Base-by-base conservation (phyloP, 2,797 vertebrate species). In the Astyanax mexicanus region DNA sequence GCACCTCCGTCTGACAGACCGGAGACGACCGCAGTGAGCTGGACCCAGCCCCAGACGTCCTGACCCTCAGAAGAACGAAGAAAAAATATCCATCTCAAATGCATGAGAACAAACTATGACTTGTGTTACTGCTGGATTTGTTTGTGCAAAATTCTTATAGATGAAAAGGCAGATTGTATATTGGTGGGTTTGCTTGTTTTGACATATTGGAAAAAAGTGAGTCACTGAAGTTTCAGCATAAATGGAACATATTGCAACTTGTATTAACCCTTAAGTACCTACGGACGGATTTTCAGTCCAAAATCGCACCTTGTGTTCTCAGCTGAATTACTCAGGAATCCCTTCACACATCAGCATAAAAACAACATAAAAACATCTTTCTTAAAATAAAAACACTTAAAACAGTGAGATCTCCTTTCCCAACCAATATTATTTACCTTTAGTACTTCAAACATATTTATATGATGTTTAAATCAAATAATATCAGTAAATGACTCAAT, bases 1-100 rank as follows among this genome's bases (percentile, higher is more conserved):
- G 88, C 66, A 88, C 84, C 78, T 84, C 87, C 86, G 83, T 87
- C 92, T 92, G 92, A 93, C 92, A 92, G 91, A 80, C 81, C 19
- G 87, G 89, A 91, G 86, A 87, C 85, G 87, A 87, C 84, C 84
- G 82, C 85, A 76, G 29, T 32, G 29, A 32, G 29, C 29, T 29
- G 29, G 83, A 85, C 85, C 82, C 88, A 87, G 82, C 86, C 78
- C 83, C 88, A 51, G 76, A 69, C 6, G 29, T 19, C 72, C 69
- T 79, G 38, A 74, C 77, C 74, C 72, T 47, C 29, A 38, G 49
- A 67, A 76, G 62, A 44, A 61, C 72, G 42, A 51, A 42, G 51
- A 21, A 6, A 40, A 80, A 72, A 54, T 57, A n/a, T 25, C 40
- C 57, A 32, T 61, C 32, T 15, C 23, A 68, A 32, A 23, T 75